Base-by-base conservation (phyloP, 2,797 vertebrate genomes). In the Pseudochaenichthys georgianus region DNA sequence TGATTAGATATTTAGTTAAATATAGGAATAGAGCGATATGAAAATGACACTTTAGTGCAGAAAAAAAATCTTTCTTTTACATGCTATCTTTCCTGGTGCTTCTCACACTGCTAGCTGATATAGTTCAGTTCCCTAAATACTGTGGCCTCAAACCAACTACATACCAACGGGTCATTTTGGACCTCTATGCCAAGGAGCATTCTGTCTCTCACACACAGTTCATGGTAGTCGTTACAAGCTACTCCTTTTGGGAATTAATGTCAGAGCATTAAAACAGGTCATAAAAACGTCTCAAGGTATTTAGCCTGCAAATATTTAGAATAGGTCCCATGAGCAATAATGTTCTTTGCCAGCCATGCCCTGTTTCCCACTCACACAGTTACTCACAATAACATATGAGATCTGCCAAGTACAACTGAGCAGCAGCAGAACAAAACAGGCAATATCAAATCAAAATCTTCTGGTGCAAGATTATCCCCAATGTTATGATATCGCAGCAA, bases 221-320 rank as follows among this genome's bases (percentile, higher is more conserved):
- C 5, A 23, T n/a, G 5, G n/a, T 11, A 48, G 13, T 67, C 9
- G 46, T 68, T 52, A 64, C 6, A 7, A 61, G 45, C 50, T 19
- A 28, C 43, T 64, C 10, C 60, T 43, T 47, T 50, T 58, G 57
- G 77, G 77, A 77, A 62, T 64, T 19, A 45, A 53, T 46, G 59
- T 50, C 54, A 50, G 60, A 67, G 8, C n/a, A 74, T 74, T 46
- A 42, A 38, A 50, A 16, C n/a, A 51, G 8, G n/a, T 48, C 19
- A 38, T 21, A 54, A 63, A 75, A 82, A 73, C 64, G 77, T 78
- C 17, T 58, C 59, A 73, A 51, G 52, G 34, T 66, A 77, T 82
- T 73, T 75, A 53, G 51, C 38, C 48, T 57, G 15, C 21, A 58
- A 81, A 82, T 68, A 70, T 79, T 85, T 75, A 47, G 63, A 73